Evolutionary conservation across 1,140 invertebrate genomes (phyloP), one percentile per base, ranked within the genome.

Genomic region (Galleria mellonella): DNA sequence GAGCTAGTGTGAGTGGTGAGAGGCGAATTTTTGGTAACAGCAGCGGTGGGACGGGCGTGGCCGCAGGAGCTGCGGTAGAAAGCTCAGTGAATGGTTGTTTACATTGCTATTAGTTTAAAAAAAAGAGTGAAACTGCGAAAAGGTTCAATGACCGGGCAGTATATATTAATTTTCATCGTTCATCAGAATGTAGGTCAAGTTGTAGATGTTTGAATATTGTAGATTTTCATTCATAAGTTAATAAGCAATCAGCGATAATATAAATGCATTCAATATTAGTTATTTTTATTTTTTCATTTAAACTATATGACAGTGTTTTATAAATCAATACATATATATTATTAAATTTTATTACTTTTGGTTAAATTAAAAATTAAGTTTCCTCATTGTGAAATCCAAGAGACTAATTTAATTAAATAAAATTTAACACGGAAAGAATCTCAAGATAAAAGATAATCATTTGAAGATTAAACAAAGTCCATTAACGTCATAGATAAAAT

Each of bases 31-130:
- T 49, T 36, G 40, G 39, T 32, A 29, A 6, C 17, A 23, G 17
- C 17, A 23, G 17, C 17, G 17, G 17, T 6, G 44, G 11, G 9
- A 28, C 31, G 29, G 39, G 39, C 13, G 39, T 14, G 43, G 36
- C 28, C 35, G 35, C 8, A 37, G 28, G 11, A 42, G 23, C 23
- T 6, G 31, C 32, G 12, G 45, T 47, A 47, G 45, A 47, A 47
- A 47, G 45, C 45, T 38, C 42, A 40, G 45, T 29, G 45, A 47
- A 42, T 42, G 44, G 36, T 47, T 47, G 45, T 47, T 47, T 47
- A 47, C 39, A 47, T 41, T 47, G 45, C 38, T 47, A 47, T 47
- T 47, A 47, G 45, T 47, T 42, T 40, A 47, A 47, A 47, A n/a
- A 47, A 47, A 47, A 47, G 38, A 47, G 45, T 41, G 45, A 47